Evolutionary conservation across 2,888 invertebrate species (phyloP).

Genomic region (Cynaeus angustus): DNA sequence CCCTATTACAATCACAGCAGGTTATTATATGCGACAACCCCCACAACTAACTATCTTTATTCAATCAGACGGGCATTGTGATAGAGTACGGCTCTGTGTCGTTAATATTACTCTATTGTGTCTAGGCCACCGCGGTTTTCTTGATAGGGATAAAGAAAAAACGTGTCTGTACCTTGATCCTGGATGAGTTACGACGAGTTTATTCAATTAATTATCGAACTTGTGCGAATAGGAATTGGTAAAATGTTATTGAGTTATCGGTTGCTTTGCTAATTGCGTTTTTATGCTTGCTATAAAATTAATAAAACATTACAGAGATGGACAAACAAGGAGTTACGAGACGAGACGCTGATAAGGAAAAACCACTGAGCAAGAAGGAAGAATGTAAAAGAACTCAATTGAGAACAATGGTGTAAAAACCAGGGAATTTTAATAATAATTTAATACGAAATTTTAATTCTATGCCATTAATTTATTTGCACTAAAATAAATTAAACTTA

Average conservation of each 20-base stretch:
- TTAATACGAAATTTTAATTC: too few species aligned
- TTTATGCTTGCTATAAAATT: conserved; percentile 53
- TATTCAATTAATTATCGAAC: conserved; percentile 25
- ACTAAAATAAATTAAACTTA: too few species aligned
- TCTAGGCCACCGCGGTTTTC: conserved; percentile 35
- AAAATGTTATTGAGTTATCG: conserved; percentile 25
- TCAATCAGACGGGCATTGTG: conserved; percentile 60
- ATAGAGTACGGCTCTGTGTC: conserved; percentile 39
- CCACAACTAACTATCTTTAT: conserved; percentile 62
- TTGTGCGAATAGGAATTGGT: conserved; percentile 34
- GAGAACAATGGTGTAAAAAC: not conserved
- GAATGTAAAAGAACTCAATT: conserved; percentile 4
- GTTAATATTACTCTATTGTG: conserved; percentile 56
- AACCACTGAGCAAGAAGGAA: not conserved
- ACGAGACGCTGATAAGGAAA: not conserved
- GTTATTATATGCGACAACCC: conserved; percentile 55
- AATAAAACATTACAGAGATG: conserved; percentile 45
- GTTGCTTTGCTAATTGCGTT: conserved; percentile 34
- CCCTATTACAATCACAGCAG: conserved; percentile 61
- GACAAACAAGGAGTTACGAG: conserved; percentile 3
- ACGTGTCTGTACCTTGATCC: conserved; percentile 26
- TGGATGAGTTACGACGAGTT: conserved; percentile 26
- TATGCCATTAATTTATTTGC: too few species aligned
- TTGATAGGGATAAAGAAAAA: conserved; percentile 26
- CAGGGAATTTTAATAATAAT: not conserved